A percentile compares a stretch with the other conserved stretches of the same genome.
These are phyloP conservation scores for Saiga tatarica DNA, from an alignment of 2,113 vertebrate genomes.

Conservation along the genomic window DNA sequence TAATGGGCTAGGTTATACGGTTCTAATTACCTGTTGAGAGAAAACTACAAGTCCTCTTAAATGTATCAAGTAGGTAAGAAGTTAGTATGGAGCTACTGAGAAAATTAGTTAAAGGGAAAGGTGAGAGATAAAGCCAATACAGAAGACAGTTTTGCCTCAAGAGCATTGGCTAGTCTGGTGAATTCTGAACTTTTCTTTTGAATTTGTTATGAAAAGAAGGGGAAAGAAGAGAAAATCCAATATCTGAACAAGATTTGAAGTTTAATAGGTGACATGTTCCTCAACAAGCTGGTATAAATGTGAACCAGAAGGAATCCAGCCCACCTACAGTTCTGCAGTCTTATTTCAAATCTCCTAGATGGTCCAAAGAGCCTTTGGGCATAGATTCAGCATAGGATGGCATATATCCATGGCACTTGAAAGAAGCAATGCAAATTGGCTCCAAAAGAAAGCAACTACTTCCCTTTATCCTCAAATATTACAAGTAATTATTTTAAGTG, in stretches of 20 bases:
- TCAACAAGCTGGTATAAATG: background rate
- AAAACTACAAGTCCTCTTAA: background rate
- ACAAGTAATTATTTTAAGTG: background rate
- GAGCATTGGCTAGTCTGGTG: background rate
- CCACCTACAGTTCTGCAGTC: background rate
- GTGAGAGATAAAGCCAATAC: background rate
- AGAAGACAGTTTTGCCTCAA: background rate
- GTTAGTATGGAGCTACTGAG: background rate
- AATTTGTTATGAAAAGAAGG: background rate
- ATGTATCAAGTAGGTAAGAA: background rate
- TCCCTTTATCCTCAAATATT: background rate
- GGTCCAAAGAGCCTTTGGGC: background rate
- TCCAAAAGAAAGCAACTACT: background rate
- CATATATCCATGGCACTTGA: background rate
- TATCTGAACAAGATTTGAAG: background rate
- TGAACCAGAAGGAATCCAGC: background rate
- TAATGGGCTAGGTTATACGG: background rate
- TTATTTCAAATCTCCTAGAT: background rate
- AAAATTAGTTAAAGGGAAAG: background rate
- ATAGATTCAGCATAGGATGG: too few species aligned
- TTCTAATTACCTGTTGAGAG: background rate
- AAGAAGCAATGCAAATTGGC: background rate
- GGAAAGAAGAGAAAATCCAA: constrained; percentile 16
- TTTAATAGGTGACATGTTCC: background rate
- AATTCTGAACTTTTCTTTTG: constrained; percentile 19